These are phyloP conservation scores for Polypterus bichir DNA, from an alignment of 2,113 vertebrate genomes.

Conservation along the genomic window DNA sequence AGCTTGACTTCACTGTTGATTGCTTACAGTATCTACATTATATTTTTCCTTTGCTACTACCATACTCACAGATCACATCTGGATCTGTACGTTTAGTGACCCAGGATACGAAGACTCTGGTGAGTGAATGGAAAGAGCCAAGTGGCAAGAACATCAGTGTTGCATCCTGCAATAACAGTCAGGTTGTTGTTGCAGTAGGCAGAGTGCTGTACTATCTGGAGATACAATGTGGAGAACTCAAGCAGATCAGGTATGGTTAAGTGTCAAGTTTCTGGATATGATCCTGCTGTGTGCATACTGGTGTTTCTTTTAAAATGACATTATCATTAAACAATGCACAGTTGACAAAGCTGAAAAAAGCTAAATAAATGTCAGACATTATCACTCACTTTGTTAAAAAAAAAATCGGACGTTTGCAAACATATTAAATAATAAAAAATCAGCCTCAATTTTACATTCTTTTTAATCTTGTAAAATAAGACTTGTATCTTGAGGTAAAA, in stretches of 20 bases:
- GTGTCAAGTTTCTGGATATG: background rate
- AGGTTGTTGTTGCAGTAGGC: constrained; percentile 91
- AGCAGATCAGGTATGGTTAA: constrained; percentile 73
- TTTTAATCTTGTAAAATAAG: too few relatives aligned
- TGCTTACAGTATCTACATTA: too few relatives aligned
- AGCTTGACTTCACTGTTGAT: too few relatives aligned
- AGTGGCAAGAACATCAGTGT: constrained; percentile 93
- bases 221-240: constrained; percentile 82
- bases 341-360: too few relatives aligned
- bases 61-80: constrained; percentile 74
- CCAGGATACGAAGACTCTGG: constrained; percentile 83
- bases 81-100: constrained; percentile 85
- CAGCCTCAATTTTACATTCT: too few relatives aligned
- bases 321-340: too few relatives aligned
- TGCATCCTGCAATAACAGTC: constrained; percentile 87
- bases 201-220: constrained; percentile 88
- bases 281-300: background rate
- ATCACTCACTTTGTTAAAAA: too few relatives aligned
- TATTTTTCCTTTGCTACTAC: too few relatives aligned
- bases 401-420: too few relatives aligned
- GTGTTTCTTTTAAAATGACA: background rate
- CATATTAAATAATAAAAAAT: too few relatives aligned
- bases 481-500: too few relatives aligned
- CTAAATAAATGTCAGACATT: too few relatives aligned
- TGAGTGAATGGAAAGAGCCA: constrained; percentile 94